Conservation (phyloP, 2,113 vertebrate species). For the Cygnus atratus region DNA sequence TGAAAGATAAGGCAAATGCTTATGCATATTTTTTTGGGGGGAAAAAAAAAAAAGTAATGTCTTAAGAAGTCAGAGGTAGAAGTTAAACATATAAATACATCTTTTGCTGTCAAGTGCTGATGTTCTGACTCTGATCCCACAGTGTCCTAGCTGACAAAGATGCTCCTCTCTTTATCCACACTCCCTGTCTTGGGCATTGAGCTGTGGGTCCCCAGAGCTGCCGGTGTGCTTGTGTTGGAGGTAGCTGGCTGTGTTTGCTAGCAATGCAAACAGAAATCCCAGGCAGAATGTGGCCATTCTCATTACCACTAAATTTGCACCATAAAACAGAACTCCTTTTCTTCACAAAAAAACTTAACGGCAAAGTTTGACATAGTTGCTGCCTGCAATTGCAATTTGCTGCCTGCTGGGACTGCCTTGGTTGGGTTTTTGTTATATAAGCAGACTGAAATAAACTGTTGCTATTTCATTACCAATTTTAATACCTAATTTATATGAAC, state of each 20-base stretch:
- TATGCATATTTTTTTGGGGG: background rate
- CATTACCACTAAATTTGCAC: background rate
- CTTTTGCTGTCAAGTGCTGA: background rate
- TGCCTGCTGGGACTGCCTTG: background rate
- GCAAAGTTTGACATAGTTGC: background rate
- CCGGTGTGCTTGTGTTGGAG: background rate
- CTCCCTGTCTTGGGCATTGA: background rate
- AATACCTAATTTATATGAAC: background rate
- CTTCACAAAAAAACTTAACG: background rate
- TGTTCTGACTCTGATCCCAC: background rate
- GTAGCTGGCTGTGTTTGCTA: no score
- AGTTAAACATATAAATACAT: background rate
- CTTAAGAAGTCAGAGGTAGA: background rate
- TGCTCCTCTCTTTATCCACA: background rate
- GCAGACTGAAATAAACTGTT: background rate
- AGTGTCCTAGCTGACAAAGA: background rate
- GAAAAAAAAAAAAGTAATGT: fast-evolving
- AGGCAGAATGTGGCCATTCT: background rate
- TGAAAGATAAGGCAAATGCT: background rate
- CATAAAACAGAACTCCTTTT: background rate
- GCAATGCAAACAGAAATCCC: background rate
- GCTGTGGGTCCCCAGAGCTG: fast-evolving
- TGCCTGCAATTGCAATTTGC: background rate
- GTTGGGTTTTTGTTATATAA: background rate
- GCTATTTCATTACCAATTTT: background rate